Evolutionary conservation across 2,797 vertebrate species (phyloP), one percentile per base, ranked within the genome.

Genomic region (Podarcis siculus): DNA sequence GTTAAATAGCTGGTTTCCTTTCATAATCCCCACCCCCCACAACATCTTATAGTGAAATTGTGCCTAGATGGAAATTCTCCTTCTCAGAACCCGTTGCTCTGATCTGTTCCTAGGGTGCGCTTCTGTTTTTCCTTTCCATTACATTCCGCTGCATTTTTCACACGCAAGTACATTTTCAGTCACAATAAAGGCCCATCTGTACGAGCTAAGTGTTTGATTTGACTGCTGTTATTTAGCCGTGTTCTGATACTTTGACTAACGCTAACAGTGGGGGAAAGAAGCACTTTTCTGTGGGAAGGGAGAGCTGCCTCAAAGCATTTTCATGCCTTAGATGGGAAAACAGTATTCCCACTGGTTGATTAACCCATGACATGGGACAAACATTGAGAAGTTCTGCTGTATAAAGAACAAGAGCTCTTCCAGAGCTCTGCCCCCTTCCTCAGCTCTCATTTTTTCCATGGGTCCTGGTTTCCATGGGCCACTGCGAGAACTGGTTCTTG

Each of bases 131-230:
- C 66, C 64, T 69, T 13, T 69, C 32, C 81, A 49, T 10, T 21
- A 71, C 81, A 45, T 69, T 42, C n/a, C 17, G 19, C 71, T 30
- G 37, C 64, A 82, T 30, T 69, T 42, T 64, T 64, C 69, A 73
- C 83, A 67, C 23, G 55, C 77, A 55, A 73, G 69, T 21, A 75
- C n/a, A 81, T 39, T 85, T 85, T 80, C 83, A 76, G 55, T 85
- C 71, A 80, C 81, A 49, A 81, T 67, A 89, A 67, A 81, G 71
- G 79, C 69, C 39, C 49, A 37, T 49, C 83, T n/a, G 45, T 23
- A 49, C 55, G 37, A 85, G 58, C 83, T 67, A 21, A 6, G 69
- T 69, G 55, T 76, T 89, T 89, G 81, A 85, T 89, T 69, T 89
- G 83, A 89, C 66, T 37, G 83, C 66, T 12, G 71, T 49, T 67